Evolutionary conservation across 2,797 vertebrate genomes (phyloP).

Genomic region (Loriculus beryllinus): DNA sequence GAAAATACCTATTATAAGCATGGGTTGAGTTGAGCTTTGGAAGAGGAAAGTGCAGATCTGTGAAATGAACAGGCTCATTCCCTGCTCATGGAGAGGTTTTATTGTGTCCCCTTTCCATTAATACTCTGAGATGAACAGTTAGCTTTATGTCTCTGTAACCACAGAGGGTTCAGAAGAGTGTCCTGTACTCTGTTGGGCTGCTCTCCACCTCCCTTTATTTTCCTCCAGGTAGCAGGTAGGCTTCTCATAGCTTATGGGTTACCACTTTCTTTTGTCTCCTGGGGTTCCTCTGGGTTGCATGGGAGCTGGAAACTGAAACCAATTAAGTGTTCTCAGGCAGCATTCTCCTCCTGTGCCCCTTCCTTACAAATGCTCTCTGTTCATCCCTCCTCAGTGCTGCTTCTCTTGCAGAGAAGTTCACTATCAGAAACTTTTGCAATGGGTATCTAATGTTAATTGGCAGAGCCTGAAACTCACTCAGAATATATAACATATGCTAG

Average conservation of each 20-base stretch:
- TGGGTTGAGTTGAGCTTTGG: background rate
- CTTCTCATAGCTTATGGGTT: background rate
- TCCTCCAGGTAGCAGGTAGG: background rate
- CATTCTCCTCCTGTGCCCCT: background rate
- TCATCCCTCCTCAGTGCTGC: background rate
- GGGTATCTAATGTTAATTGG: background rate
- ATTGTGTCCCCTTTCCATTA: background rate
- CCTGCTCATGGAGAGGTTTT: background rate
- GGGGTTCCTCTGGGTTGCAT: background rate
- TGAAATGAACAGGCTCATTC: background rate
- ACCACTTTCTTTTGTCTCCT: background rate
- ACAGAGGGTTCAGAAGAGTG: background rate
- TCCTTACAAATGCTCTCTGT: background rate
- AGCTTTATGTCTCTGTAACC: background rate
- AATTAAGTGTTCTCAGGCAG: background rate
- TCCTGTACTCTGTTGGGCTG: background rate
- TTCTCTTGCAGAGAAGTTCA: background rate
- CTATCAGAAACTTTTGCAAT: background rate
- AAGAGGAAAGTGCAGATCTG: background rate
- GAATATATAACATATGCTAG: background rate
- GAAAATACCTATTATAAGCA: background rate
- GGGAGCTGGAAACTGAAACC: background rate
- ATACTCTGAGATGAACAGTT: background rate
- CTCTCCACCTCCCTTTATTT: background rate
- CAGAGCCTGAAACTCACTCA: background rate